These are phyloP conservation scores for Acrossocheilus fasciatus DNA, from an alignment of 2,797 vertebrate species.

Conservation along the genomic window DNA sequence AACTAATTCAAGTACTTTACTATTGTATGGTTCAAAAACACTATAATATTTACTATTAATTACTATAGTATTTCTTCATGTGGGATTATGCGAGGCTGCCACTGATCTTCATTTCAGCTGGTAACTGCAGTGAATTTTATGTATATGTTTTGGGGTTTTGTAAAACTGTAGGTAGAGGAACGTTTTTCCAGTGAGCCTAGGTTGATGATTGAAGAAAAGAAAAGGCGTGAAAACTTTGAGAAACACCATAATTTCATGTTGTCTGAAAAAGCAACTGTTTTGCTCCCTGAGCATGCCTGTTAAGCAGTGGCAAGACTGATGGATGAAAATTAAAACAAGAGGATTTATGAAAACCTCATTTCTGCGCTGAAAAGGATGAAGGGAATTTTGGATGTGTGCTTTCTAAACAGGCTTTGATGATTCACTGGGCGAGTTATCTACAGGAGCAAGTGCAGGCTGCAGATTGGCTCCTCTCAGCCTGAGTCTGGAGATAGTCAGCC, in stretches of 20 bases:
- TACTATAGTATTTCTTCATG: not conserved
- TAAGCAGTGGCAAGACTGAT: constrained; percentile 27
- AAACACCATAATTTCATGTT: constrained; percentile 31
- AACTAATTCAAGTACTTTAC: not conserved
- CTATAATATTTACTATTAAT: not conserved
- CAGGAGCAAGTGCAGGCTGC: constrained; percentile 46
- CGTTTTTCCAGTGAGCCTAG: not conserved
- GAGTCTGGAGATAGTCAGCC: constrained; percentile 44
- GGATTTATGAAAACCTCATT: constrained; percentile 54
- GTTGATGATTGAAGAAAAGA: constrained; percentile 4
- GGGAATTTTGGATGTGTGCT: constrained; percentile 52
- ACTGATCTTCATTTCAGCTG: not conserved
- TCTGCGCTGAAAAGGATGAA: constrained; percentile 48
- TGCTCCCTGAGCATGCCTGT: constrained; percentile 42
- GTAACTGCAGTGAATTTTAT: not conserved
- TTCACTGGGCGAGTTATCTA: constrained; percentile 57
- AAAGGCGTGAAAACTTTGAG: constrained; percentile 24
- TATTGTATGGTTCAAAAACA: not conserved
- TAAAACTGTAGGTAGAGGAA: not conserved
- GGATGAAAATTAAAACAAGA: constrained; percentile 51
- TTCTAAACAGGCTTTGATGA: constrained; percentile 61
- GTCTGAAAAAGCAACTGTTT: constrained; percentile 19
- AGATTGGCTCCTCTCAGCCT: constrained; percentile 41
- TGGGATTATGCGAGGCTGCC: not conserved
- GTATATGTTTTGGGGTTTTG: not conserved